Percentiles rank a stretch among this genome's conserved stretches.
phyloP scores from a whole-genome alignment of 2,797 vertebrate species.

The Chrysocyon brachyurus region DNA sequence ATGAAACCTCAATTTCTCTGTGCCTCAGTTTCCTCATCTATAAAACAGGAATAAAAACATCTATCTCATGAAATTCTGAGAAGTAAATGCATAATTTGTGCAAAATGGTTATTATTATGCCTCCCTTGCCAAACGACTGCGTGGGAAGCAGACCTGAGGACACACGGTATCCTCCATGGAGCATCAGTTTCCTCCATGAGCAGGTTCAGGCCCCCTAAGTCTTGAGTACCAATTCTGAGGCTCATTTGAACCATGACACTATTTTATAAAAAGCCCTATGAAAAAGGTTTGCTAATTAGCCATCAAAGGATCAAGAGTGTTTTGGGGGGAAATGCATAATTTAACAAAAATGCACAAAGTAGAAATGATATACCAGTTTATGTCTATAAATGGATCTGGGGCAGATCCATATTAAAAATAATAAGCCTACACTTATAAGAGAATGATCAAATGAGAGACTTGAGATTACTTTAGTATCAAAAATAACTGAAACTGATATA shows the following conservation, averaged over 20 bases:
- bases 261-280: neutral
- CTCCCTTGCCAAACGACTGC: neutral
- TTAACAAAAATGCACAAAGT: neutral
- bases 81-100: neutral
- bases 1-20: neutral
- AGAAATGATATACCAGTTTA: neutral
- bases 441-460: neutral
- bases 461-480: slow-evolving; percentile 11
- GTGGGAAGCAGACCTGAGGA: neutral
- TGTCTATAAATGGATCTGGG: neutral
- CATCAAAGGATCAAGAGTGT: neutral
- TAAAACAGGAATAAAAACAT: neutral
- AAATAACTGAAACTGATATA: neutral
- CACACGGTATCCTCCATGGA: neutral
- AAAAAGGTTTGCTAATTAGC: slow-evolving; percentile 32
- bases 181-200: neutral
- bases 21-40: slow-evolving; percentile 3
- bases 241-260: neutral
- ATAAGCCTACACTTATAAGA: neutral
- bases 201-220: neutral
- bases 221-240: neutral
- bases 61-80: neutral
- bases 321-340: neutral
- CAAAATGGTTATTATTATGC: neutral
- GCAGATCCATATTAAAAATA: slow-evolving; percentile 25